Evolutionary conservation across 2,888 invertebrate genomes (phyloP), one percentile per base, ranked within the genome.

Genomic region (Cephus pulcher): DNA sequence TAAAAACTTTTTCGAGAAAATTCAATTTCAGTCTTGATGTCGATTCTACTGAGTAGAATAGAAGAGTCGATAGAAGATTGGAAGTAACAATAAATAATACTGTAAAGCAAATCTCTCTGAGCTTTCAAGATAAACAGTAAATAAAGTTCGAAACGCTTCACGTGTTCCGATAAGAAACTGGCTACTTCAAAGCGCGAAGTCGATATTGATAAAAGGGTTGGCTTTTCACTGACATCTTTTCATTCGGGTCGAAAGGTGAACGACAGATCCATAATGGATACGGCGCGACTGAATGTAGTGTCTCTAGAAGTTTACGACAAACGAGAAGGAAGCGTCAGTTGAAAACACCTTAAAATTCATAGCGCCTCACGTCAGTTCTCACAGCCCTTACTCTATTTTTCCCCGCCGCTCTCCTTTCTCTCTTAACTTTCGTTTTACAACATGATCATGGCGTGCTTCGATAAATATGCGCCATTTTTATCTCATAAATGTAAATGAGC

Each of bases 401-500:
- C 75, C 37, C 69, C 56, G 9, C 75, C 34, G 71, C 11, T 70
- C 56, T 33, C 9, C 56, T 70, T 34, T 32, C 40, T 75, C 71
- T 70, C 56, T 70, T n/a, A 75, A 75, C 37, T 78, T 77, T 79
- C 76, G 73, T 75, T 73, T 75, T 56, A 76, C 35, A 80, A 76
- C 75, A 74, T 74, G 82, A 79, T 81, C 79, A 69, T 75, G n/a
- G 35, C 68, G 70, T 74, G 75, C 68, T 74, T 69, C 78, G 80
- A 82, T 79, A 80, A 82, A 76, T 80, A 80, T 80, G 79, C 81
- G 80, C 80, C 81, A 81, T 84, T 82, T 81, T 81, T 79, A 81
- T 80, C 83, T 83, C 83, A 83, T 84, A 81, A 84, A 84, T 84
- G 82, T 82, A 83, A 82, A 83, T 82, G 81, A 83, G 81, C 76